These are phyloP conservation scores for Cygnus olor DNA, from an alignment of 2,797 vertebrate species.

Conservation along the genomic window DNA sequence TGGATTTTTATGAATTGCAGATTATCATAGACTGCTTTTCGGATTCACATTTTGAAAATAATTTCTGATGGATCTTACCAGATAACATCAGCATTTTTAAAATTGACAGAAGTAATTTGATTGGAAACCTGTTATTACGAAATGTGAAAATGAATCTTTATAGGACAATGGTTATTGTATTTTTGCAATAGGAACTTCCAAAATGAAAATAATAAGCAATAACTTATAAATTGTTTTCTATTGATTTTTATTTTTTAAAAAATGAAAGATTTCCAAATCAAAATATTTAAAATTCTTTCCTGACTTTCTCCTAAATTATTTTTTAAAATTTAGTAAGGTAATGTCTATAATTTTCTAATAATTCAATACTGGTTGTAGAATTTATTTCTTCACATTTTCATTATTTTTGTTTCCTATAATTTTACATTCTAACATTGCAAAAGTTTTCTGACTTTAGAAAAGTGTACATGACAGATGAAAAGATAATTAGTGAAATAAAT, in stretches of 20 bases:
- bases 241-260: neutral
- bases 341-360: neutral
- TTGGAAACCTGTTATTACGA: neutral
- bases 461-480: neutral
- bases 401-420: neutral
- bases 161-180: rapidly evolving
- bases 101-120: neutral
- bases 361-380: neutral
- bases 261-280: neutral
- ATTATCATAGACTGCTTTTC: neutral
- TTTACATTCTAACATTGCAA: neutral
- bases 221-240: neutral
- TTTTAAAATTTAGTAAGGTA: neutral
- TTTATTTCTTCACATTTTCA: neutral
- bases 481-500: neutral
- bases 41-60: neutral
- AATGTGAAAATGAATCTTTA: neutral
- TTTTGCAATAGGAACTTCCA: neutral
- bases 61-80: neutral
- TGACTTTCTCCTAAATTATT: neutral
- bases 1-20: neutral
- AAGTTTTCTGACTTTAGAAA: neutral
- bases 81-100: neutral
- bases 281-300: neutral
- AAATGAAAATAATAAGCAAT: neutral